phyloP scores from a whole-genome alignment of 2,797 vertebrate species.

The Coranthus polyacanthus region DNA sequence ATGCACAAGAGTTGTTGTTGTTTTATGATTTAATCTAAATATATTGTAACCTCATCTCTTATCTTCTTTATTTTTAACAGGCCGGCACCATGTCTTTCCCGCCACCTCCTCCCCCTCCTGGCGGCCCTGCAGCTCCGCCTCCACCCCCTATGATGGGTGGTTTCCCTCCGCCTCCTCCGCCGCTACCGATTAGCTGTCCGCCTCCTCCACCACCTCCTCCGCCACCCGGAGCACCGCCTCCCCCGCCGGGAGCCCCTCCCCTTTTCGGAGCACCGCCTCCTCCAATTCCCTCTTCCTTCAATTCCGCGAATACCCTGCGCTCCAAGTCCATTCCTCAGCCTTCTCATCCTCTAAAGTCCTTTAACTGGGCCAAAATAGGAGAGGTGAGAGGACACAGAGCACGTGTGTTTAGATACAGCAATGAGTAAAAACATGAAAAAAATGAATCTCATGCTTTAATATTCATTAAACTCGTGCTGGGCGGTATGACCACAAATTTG shows the following conservation, averaged over 20 bases:
- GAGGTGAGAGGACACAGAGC: constrained; percentile 87
- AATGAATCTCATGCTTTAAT: background rate
- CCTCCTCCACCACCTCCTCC: constrained; percentile 90
- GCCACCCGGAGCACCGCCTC: constrained; percentile 83
- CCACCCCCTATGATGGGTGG: constrained; percentile 82
- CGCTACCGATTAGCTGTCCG: constrained; percentile 87
- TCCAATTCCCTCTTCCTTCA: constrained; percentile 85
- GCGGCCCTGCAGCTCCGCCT: constrained; percentile 84
- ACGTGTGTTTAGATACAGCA: background rate
- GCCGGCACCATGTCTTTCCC: constrained; percentile 83
- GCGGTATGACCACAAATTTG: background rate
- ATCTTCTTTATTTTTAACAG: constrained; percentile 66
- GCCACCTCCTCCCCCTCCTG: constrained; percentile 88
- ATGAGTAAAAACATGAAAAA: background rate
- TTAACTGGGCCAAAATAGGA: constrained; percentile 97
- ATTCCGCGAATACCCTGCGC: constrained; percentile 79
- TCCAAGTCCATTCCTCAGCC: constrained; percentile 94
- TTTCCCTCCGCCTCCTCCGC: constrained; percentile 88
- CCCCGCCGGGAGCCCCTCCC: constrained; percentile 88
- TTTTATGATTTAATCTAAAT: too few relatives aligned
- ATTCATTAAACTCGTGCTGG: too few relatives aligned
- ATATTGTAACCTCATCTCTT: background rate
- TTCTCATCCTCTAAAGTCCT: constrained; percentile 96
- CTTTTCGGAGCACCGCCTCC: constrained; percentile 89
- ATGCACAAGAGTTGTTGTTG: too few relatives aligned